Evolutionary conservation across 1,140 invertebrate species (phyloP).

Genomic region (Zaprionus vittiger): DNA sequence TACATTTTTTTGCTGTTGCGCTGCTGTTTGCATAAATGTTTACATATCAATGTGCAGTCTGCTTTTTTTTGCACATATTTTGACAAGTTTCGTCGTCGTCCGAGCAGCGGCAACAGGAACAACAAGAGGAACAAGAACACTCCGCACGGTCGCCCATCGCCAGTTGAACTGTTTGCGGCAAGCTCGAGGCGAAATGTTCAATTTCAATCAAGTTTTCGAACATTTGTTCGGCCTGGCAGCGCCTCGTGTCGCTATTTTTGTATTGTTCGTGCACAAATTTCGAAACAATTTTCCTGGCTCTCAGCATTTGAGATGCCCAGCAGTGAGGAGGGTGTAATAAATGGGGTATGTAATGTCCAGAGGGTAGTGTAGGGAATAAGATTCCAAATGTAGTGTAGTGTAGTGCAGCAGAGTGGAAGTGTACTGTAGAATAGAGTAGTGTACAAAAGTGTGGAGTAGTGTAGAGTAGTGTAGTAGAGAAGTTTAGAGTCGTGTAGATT

Average conservation of each 20-base stretch:
- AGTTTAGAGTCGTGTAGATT: no score
- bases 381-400: background rate
- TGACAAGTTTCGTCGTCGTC: constrained; percentile 38
- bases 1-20: constrained; percentile 36
- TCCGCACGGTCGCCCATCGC: constrained; percentile 58
- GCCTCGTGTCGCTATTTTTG: constrained; percentile 73
- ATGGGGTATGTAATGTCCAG: background rate
- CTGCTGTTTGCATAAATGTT: constrained; percentile 57
- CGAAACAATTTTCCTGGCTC: constrained; percentile 60
- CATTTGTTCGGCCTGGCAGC: constrained; percentile 37
- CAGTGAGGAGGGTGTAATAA: background rate
- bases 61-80: constrained; percentile 42
- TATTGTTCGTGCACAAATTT: constrained; percentile 64
- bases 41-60: constrained; percentile 43
- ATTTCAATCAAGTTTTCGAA: constrained; percentile 71
- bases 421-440: no score
- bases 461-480: no score
- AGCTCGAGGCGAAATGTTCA: constrained; percentile 53
- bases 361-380: no score
- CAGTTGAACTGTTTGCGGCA: constrained; percentile 61
- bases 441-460: no score
- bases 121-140: constrained; percentile 22
- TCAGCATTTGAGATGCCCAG: constrained; percentile 20
- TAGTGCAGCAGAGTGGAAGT: no score
- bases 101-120: background rate